Percentiles rank a stretch among this genome's conserved stretches.
Conservation (phyloP, 92 coral and sea anemone species). For the Galaxea fascicularis region DNA sequence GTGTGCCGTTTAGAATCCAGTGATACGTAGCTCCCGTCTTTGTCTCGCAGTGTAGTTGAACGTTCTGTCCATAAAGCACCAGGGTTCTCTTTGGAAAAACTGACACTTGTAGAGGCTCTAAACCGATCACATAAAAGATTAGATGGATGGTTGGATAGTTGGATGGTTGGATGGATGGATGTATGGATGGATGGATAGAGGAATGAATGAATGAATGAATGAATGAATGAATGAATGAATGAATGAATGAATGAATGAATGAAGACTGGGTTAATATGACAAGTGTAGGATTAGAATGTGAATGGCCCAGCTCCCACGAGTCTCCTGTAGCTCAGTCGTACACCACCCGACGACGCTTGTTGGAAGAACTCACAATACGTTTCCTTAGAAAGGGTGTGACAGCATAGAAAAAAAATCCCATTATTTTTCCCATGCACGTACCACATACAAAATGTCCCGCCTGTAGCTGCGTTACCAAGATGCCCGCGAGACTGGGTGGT, state of each 20-base stretch:
- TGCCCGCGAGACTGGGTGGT: constrained; percentile 67
- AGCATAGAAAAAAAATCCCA: too few relatives aligned
- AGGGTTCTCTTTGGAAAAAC: constrained; percentile 69
- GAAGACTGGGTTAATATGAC: too few relatives aligned
- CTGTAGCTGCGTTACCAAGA: constrained; percentile 38
- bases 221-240: neutral
- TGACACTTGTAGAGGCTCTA: constrained; percentile 66
- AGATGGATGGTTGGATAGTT: too few relatives aligned
- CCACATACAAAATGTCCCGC: constrained; percentile 67
- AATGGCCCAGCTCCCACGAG: too few relatives aligned
- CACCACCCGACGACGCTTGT: too few relatives aligned
- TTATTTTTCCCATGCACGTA: neutral
- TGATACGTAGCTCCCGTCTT: constrained; percentile 75
- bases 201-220: too few relatives aligned
- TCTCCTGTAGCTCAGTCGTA: too few relatives aligned
- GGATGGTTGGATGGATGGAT: too few relatives aligned
- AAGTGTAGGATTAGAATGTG: too few relatives aligned
- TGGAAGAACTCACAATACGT: too few relatives aligned
- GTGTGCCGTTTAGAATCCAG: constrained; percentile 79
- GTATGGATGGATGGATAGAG: too few relatives aligned
- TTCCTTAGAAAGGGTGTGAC: too few relatives aligned
- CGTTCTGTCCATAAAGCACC: constrained; percentile 55
- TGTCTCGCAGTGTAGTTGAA: constrained; percentile 64
- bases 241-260: neutral
- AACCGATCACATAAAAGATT: neutral